Evolutionary conservation across 2,113 vertebrate species (phyloP).

Genomic region (Tapirus terrestris): DNA sequence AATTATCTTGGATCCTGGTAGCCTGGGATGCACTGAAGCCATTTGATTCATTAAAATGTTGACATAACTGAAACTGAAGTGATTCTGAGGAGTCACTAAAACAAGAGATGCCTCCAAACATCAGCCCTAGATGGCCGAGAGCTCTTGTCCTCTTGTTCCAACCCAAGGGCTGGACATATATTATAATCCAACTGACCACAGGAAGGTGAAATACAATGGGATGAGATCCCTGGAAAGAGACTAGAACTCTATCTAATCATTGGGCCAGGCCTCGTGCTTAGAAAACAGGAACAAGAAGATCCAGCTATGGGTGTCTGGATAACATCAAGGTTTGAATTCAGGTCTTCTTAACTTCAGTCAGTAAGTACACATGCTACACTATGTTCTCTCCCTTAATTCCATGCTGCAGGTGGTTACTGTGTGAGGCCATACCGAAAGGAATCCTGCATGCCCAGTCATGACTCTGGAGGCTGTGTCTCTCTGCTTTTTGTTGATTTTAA

Average conservation of each 20-base stretch:
- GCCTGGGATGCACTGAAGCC: neutral
- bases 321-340: neutral
- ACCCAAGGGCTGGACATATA: neutral
- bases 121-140: neutral
- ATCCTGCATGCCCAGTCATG: neutral
- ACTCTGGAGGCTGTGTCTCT: neutral
- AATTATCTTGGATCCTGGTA: neutral
- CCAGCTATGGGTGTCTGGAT: neutral
- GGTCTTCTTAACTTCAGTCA: neutral
- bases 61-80: neutral
- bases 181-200: neutral
- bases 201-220: neutral
- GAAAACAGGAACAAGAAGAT: neutral
- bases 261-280: neutral
- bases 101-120: neutral
- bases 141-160: neutral
- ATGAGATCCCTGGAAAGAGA: neutral
- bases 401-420: neutral
- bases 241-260: neutral
- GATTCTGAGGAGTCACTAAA: neutral
- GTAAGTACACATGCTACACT: accelerated
- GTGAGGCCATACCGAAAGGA: neutral
- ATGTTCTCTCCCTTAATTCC: neutral
- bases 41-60: neutral
- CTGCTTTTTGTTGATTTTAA: constrained; percentile 68